Evolutionary conservation across 2,888 invertebrate species (phyloP).

Genomic region (Rhagium mordax): DNA sequence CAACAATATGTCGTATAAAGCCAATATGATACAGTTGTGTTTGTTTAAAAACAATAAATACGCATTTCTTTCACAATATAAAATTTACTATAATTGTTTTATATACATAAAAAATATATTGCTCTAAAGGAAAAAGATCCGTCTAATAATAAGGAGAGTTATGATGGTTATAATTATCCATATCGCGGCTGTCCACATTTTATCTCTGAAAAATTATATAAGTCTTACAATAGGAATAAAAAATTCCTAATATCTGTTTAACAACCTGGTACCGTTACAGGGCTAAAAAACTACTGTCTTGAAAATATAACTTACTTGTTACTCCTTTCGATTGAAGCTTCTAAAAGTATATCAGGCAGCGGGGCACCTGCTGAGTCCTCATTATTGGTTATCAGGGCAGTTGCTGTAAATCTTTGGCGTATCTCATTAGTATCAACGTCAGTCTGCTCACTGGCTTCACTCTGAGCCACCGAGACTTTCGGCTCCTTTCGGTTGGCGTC

Average conservation of each 20-base stretch:
- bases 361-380: conserved; percentile 19
- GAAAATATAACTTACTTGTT: conserved; percentile 61
- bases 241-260: not conserved
- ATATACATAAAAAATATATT: conserved; percentile 18
- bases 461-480: conserved; percentile 57
- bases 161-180: conserved; percentile 70
- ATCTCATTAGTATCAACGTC: conserved; percentile 44
- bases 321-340: conserved; percentile 64
- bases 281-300: too few relatives aligned
- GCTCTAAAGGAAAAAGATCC: conserved; percentile 70
- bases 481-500: conserved; percentile 60
- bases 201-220: conserved; percentile 70
- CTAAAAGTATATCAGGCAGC: conserved; percentile 45
- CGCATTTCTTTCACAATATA: conserved; percentile 30
- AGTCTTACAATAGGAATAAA: conserved; percentile 27
- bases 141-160: conserved; percentile 69
- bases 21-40: conserved; percentile 17
- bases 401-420: conserved; percentile 47
- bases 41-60: conserved; percentile 24
- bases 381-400: conserved; percentile 11
- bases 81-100: conserved; percentile 40
- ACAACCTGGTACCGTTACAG: too few relatives aligned
- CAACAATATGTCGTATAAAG: conserved; percentile 1
- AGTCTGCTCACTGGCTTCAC: conserved; percentile 56
- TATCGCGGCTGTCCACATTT: conserved; percentile 71